A percentile compares a stretch with the other conserved stretches of the same genome.
These are phyloP conservation scores for Heliconius erato DNA, from an alignment of 2,888 invertebrate genomes.

Conservation along the genomic window DNA sequence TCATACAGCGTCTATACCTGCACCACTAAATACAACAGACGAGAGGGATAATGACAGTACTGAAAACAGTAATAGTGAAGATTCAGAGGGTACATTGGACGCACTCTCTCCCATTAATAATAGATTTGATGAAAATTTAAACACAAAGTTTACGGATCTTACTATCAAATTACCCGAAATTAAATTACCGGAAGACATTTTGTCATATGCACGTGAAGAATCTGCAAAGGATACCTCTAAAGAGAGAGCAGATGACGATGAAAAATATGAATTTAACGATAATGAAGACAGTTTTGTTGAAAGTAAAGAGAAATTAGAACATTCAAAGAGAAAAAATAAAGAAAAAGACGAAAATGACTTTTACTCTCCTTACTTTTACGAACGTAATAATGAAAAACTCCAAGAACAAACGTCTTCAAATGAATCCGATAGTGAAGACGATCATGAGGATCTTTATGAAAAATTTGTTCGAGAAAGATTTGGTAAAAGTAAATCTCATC, in stretches of 20 bases:
- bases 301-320: constrained; percentile 43
- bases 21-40: constrained; percentile 37
- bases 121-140: constrained; percentile 73
- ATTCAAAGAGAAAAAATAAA: constrained; percentile 44
- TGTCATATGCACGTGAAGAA: constrained; percentile 68
- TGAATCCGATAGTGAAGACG: constrained; percentile 54
- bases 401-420: constrained; percentile 42
- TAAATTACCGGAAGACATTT: constrained; percentile 79
- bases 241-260: constrained; percentile 55
- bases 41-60: constrained; percentile 14
- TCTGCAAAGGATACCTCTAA: constrained; percentile 54
- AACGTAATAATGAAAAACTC: constrained; percentile 45
- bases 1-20: constrained; percentile 59
- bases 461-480: constrained; percentile 81
- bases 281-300: constrained; percentile 58
- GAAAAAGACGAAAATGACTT: constrained; percentile 54
- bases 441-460: constrained; percentile 76
- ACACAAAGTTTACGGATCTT: constrained; percentile 76
- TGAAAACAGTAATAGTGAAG: constrained; percentile 52
- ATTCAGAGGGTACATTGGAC: constrained; percentile 64
- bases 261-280: constrained; percentile 59
- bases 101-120: constrained; percentile 62
- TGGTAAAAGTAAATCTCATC: constrained; percentile 67
- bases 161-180: constrained; percentile 80
- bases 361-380: constrained; percentile 40